These are phyloP conservation scores for Aselliscus stoliczkanus DNA, from an alignment of 2,797 vertebrate genomes.

Conservation along the genomic window DNA sequence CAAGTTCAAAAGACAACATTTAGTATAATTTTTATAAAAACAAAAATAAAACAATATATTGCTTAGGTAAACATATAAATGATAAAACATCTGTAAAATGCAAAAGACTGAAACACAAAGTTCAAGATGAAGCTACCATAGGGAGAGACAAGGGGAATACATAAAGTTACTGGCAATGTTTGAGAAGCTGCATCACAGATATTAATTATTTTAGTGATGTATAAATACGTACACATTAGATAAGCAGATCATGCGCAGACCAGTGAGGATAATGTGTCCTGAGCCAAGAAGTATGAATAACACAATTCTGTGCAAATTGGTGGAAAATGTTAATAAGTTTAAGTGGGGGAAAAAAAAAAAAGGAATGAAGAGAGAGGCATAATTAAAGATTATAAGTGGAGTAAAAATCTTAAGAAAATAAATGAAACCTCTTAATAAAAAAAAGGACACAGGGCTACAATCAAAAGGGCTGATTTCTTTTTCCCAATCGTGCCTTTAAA, in stretches of 20 bases:
- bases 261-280: not conserved
- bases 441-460: not conserved
- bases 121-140: not conserved
- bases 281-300: conserved; percentile 1
- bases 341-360: not conserved
- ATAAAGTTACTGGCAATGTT: not conserved
- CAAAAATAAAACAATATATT: not conserved
- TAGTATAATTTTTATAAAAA: not conserved
- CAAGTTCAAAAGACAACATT: not conserved
- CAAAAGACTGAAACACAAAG: not conserved
- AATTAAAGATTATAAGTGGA: not conserved
- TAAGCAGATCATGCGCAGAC: not conserved
- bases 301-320: conserved; percentile 7
- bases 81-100: not conserved
- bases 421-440: conserved; percentile 29
- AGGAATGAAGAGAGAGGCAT: not conserved
- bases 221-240: not conserved
- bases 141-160: not conserved
- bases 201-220: not conserved
- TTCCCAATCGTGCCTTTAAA: not conserved
- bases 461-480: not conserved
- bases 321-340: not conserved
- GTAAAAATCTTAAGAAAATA: conserved; percentile 9
- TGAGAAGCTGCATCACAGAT: not conserved
- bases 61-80: not conserved